phyloP scores from a whole-genome alignment of 2,888 invertebrate species.

The Aleiodes alternator region DNA sequence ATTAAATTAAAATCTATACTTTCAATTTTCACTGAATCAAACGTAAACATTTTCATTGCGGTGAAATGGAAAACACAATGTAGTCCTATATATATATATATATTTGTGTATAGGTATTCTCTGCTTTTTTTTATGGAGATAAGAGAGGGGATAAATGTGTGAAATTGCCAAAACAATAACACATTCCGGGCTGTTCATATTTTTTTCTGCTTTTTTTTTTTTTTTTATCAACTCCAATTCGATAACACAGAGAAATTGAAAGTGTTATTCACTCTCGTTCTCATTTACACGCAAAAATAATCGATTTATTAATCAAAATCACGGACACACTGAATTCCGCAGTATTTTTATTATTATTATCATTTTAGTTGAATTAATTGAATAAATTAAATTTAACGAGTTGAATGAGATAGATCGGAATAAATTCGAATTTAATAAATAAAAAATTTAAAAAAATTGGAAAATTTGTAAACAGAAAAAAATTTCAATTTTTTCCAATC shows the following conservation, averaged over 20 bases:
- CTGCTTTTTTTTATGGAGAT: slow-evolving; percentile 6
- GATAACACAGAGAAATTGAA: slow-evolving; percentile 57
- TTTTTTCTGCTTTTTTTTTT: slow-evolving; percentile 29
- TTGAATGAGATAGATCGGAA: not conserved
- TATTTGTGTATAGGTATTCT: not conserved
- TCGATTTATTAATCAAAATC: slow-evolving; percentile 29
- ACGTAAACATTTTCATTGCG: slow-evolving; percentile 53
- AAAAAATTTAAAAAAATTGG: too few species aligned
- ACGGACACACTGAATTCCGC: too few species aligned
- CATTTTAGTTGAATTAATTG: not conserved
- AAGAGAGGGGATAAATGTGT: not conserved
- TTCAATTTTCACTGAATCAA: slow-evolving; percentile 41
- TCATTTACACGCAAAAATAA: slow-evolving; percentile 58
- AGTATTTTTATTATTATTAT: too few species aligned
- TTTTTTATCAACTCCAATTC: not conserved
- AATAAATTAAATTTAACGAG: not conserved
- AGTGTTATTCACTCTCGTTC: slow-evolving; percentile 68
- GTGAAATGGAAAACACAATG: slow-evolving; percentile 30
- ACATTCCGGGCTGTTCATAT: slow-evolving; percentile 10
- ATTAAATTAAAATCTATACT: slow-evolving; percentile 49
- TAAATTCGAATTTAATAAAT: too few species aligned
- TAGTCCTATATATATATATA: not conserved
- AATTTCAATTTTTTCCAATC: too few species aligned
- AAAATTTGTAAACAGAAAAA: too few species aligned
- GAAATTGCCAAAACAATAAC: slow-evolving; percentile 35